Evolutionary conservation across 2,888 invertebrate genomes (phyloP).

Genomic region (Anoplius nigerrimus): DNA sequence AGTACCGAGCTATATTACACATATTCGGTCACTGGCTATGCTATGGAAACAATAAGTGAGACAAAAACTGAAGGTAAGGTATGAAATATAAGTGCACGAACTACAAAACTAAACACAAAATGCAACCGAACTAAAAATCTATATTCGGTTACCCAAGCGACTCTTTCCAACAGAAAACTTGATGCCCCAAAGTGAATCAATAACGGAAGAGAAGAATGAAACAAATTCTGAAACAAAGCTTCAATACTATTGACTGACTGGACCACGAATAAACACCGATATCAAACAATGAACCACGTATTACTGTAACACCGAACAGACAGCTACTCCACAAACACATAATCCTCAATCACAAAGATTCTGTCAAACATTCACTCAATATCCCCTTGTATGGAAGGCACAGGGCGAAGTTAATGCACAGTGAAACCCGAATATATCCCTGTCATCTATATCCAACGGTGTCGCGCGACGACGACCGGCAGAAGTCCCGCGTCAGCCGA

Average conservation of each 20-base stretch:
- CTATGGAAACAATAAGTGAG: conserved; percentile 9
- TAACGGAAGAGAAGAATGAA: neutral
- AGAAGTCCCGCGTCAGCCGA: too few species aligned
- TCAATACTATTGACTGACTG: neutral
- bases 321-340: too few species aligned
- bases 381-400: too few species aligned
- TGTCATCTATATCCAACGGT: too few species aligned
- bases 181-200: conserved; percentile 2
- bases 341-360: too few species aligned
- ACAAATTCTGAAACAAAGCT: neutral
- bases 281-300: too few species aligned
- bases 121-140: conserved; percentile 50
- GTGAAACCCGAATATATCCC: too few species aligned
- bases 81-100: neutral
- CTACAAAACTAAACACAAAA: conserved; percentile 21
- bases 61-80: conserved; percentile 12
- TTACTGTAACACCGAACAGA: too few species aligned
- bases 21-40: conserved; percentile 54
- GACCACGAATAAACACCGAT: too few species aligned
- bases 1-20: conserved; percentile 52
- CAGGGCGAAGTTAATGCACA: too few species aligned
- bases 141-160: conserved; percentile 47
- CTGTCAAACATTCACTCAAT: too few species aligned
- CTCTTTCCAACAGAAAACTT: neutral
- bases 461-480: too few species aligned